Percentiles rank a stretch among this genome's conserved stretches.
Evolutionary conservation across 2,797 vertebrate species (phyloP).

Genomic region (Sebastes oblongus): DNA sequence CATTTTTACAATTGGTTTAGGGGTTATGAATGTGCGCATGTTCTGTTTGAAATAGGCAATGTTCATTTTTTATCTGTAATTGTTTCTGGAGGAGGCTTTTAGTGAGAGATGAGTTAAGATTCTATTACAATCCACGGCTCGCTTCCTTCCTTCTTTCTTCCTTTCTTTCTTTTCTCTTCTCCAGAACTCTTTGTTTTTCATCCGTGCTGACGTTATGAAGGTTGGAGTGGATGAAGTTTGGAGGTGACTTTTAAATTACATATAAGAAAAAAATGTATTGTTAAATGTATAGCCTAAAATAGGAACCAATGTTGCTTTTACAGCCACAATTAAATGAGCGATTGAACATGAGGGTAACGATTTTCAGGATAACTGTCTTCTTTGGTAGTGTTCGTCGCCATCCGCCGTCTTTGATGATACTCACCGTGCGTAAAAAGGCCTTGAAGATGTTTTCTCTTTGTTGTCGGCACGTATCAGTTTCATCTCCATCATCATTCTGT

Average conservation of each 20-base stretch:
- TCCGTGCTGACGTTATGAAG: neutral
- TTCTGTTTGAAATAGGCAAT: conserved; percentile 77
- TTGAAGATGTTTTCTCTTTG: conserved; percentile 53
- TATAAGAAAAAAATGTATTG: neutral
- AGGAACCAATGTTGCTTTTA: neutral
- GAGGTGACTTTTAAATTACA: neutral
- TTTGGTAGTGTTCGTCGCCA: conserved; percentile 9
- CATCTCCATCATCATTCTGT: conserved; percentile 41
- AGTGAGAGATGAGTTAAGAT: conserved; percentile 79
- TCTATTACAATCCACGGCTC: conserved; percentile 70
- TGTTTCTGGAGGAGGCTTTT: conserved; percentile 84
- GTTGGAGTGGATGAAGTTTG: neutral
- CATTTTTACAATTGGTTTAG: conserved; percentile 84
- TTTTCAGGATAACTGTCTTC: conserved; percentile 20
- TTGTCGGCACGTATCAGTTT: conserved; percentile 62
- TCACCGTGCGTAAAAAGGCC: conserved; percentile 14
- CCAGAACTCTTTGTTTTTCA: neutral
- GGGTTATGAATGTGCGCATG: conserved; percentile 79
- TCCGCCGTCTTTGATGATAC: conserved; percentile 30
- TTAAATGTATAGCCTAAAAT: neutral
- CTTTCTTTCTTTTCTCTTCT: neutral
- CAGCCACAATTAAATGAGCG: neutral
- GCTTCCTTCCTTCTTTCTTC: neutral
- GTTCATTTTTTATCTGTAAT: conserved; percentile 85
- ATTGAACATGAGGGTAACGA: neutral